phyloP scores from a whole-genome alignment of 2,797 vertebrate genomes.

The Acomys russatus region DNA sequence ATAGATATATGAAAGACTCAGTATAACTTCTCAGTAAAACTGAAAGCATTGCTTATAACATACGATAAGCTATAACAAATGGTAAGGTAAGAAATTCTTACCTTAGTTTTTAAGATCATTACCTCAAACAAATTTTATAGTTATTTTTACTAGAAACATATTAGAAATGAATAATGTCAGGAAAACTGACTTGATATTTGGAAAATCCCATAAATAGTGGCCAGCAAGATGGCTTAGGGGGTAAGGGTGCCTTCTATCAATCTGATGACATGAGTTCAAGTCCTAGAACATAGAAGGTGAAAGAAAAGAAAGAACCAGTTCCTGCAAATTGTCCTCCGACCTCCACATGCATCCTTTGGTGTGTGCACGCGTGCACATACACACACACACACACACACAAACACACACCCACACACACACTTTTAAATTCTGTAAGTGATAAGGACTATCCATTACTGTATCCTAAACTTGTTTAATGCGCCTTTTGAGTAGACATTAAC shows the following conservation, averaged over 20 bases:
- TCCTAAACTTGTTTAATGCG: background rate
- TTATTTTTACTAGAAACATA: conserved; percentile 25
- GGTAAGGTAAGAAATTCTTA: conserved; percentile 56
- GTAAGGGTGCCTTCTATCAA: background rate
- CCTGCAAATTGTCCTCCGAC: background rate
- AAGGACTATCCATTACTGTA: background rate
- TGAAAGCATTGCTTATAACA: conserved; percentile 16
- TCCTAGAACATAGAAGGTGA: background rate
- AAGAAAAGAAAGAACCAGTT: background rate
- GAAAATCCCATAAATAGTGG: background rate
- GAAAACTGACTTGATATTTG: background rate
- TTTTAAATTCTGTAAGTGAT: background rate
- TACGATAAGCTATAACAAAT: background rate
- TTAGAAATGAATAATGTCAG: background rate
- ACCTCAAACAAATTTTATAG: background rate
- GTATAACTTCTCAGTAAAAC: background rate
- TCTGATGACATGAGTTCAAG: background rate
- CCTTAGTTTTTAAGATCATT: background rate
- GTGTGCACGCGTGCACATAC: background rate
- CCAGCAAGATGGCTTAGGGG: background rate
- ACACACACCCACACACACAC: background rate
- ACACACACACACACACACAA: background rate
- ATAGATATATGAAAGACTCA: conserved; percentile 25
- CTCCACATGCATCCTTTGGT: background rate
- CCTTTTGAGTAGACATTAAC: background rate